Evolutionary conservation across 2,888 invertebrate species (phyloP).

Genomic region (Himalopsyche japonica): DNA sequence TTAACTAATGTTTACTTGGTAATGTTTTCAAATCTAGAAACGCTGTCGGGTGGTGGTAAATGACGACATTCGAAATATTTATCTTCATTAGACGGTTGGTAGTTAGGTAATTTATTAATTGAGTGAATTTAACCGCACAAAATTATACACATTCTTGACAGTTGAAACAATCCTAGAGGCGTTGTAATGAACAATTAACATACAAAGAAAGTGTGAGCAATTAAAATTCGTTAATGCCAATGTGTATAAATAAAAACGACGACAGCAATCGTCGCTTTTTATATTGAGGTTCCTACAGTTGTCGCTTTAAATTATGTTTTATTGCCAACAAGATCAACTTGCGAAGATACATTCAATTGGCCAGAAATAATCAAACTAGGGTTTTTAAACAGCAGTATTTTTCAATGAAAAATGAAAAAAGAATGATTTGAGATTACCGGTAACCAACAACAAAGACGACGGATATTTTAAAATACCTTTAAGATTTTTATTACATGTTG

Average conservation of each 20-base stretch:
- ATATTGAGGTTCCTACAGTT: neutral
- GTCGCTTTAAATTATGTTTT: neutral
- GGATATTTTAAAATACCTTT: too few species aligned
- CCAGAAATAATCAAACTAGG: neutral
- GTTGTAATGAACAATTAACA: neutral
- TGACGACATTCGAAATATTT: neutral
- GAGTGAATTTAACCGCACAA: neutral
- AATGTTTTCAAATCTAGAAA: too few species aligned
- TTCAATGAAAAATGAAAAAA: too few species aligned
- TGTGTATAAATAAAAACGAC: neutral
- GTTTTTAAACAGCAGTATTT: neutral
- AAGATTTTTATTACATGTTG: too few species aligned
- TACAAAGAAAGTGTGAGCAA: neutral
- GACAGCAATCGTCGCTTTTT: neutral
- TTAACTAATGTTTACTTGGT: too few species aligned
- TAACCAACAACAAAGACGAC: too few species aligned
- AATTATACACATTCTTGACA: neutral
- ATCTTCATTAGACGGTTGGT: neutral
- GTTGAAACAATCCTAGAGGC: neutral
- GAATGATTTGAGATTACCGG: too few species aligned
- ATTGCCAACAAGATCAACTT: neutral
- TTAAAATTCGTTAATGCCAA: constrained; percentile 1
- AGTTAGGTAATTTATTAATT: neutral
- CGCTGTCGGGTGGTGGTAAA: too few species aligned
- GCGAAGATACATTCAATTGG: neutral